Percentiles rank a stretch among this genome's conserved stretches.
Evolutionary conservation across 2,888 invertebrate genomes (phyloP).

Genomic region (Ochropacha duplaris): DNA sequence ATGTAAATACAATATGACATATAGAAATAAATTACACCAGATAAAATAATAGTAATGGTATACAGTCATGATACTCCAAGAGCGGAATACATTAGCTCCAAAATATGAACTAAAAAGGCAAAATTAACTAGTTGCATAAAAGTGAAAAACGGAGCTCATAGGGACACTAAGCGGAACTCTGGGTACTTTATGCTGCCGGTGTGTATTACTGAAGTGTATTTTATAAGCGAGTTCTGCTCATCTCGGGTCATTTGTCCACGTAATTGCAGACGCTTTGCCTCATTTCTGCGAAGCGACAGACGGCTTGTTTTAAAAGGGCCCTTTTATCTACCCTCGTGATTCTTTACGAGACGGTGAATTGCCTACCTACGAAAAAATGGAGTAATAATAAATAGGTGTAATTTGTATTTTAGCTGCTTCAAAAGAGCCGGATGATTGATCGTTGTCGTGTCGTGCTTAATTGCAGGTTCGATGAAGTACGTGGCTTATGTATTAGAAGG

Average conservation of each 20-base stretch:
- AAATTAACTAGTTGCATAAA: constrained; percentile 35
- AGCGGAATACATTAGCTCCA: not conserved
- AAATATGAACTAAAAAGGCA: constrained; percentile 11
- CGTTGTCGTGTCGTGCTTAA: not conserved
- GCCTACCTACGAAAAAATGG: constrained; percentile 18
- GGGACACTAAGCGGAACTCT: constrained; percentile 5
- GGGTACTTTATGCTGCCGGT: constrained; percentile 12
- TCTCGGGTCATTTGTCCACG: constrained; percentile 47
- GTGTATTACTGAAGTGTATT: constrained; percentile 30
- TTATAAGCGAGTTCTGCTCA: constrained; percentile 40
- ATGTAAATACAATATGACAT: no score
- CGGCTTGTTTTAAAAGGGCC: constrained; percentile 40
- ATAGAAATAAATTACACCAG: no score
- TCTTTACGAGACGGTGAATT: constrained; percentile 14
- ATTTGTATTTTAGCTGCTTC: constrained; percentile 17
- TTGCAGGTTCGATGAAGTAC: not conserved
- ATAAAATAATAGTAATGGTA: not conserved
- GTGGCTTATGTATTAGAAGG: not conserved
- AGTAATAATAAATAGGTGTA: constrained; percentile 25
- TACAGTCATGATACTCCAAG: not conserved
- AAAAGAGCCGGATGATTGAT: constrained; percentile 4
- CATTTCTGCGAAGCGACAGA: constrained; percentile 37
- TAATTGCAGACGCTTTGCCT: constrained; percentile 47
- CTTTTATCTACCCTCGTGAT: constrained; percentile 27
- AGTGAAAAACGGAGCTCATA: constrained; percentile 26